Base-by-base conservation (phyloP, 2,888 invertebrate species). In the Trichacis sp. region DNA sequence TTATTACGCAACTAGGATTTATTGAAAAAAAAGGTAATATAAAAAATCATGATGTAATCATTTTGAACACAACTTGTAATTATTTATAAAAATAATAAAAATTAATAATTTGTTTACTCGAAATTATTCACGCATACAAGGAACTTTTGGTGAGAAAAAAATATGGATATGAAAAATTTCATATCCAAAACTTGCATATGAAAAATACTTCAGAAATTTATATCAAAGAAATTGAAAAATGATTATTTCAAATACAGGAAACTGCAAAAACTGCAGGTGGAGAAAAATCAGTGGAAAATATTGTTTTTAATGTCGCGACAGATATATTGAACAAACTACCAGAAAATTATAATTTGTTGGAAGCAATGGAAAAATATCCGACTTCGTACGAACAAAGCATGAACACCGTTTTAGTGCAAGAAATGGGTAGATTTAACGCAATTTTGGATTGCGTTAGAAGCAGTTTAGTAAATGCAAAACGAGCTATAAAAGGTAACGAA, bases 351-450 rank as follows among this genome's bases (percentile, higher is more conserved):
- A 87, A 90, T 86, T 79, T 94, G 73, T 85, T 92, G 79, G 78
- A 86, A 70, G 86, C 93, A 53, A 85, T 91, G 79, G 84, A 88
- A 81, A 87, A 91, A 85, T 91, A 92, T 87, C 91, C 96, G 56
- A 91, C 94, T 58, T 81, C 87, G 71, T 88, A 96, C 85, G 85
- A 90, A 83, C 94, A 96, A 87, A 96, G 96, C 74, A 95, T 97
- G 95, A 96, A 97, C 77, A 96, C 96, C 0, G 96, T 97, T 0
- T 87, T 97, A 52, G 92, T 95, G 2, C 94, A 95, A 83, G 95
- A 95, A 84, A 93, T 94, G 86, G 92, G 90, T 5, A 84, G 94
- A 49, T 94, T 93, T 75, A 94, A 94, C 66, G 88, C 89, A 49
- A 86, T 97, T 5, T 87, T 94, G n/a, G 81, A 77, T 4, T 88